Conservation (phyloP, 2,797 vertebrate species). For the Buphagus erythrorhynchus region DNA sequence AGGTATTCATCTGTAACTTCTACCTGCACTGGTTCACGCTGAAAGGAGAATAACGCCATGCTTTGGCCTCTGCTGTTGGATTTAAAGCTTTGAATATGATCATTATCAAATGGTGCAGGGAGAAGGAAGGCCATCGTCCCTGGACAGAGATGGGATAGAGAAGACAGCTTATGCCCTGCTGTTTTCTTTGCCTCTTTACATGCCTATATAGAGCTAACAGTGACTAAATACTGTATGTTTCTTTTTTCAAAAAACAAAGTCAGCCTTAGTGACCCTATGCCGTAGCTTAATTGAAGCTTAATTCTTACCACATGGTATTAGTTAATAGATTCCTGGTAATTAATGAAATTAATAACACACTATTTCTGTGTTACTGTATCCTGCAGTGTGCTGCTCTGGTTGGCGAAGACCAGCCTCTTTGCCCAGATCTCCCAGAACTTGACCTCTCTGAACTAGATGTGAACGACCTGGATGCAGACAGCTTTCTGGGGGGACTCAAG, state of each 20-base stretch:
- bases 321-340: constrained; percentile 68
- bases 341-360: constrained; percentile 15
- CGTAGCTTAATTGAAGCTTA: constrained; percentile 57
- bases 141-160: neutral
- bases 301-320: constrained; percentile 67
- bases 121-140: neutral
- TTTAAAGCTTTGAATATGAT: neutral
- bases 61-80: constrained; percentile 9
- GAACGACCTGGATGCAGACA: constrained; percentile 97
- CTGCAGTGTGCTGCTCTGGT: constrained; percentile 97
- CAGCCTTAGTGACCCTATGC: constrained; percentile 25
- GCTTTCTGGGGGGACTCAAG: constrained; percentile 97
- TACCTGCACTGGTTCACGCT: neutral
- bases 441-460: constrained; percentile 99
- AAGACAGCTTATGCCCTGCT: neutral
- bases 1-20: constrained; percentile 63
- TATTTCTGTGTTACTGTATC: constrained; percentile 13
- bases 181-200: neutral
- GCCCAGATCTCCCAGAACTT: constrained; percentile 97
- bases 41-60: constrained; percentile 1
- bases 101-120: neutral
- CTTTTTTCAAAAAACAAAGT: neutral
- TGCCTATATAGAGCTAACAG: neutral
- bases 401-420: constrained; percentile 99
- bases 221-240: neutral